Evolutionary conservation across 2,797 vertebrate species (phyloP).

Genomic region (Pangasius mekongensis): DNA sequence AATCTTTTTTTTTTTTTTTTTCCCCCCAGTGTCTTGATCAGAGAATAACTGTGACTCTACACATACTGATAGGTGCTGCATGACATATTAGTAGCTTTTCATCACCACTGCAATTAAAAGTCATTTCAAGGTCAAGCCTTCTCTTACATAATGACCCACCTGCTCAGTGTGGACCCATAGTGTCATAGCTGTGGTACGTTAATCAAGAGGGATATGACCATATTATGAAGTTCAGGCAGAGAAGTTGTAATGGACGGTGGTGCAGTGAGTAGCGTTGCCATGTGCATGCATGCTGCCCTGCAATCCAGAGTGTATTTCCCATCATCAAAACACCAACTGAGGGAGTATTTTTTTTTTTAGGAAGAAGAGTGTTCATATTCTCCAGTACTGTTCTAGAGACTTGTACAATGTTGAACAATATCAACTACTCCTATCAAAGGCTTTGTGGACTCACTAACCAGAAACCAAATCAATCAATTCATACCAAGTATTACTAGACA

Average conservation of each 20-base stretch:
- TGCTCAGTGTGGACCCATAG: background rate
- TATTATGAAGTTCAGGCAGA: background rate
- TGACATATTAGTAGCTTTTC: background rate
- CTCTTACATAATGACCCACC: constrained; percentile 7
- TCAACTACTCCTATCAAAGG: background rate
- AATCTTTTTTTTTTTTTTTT: background rate
- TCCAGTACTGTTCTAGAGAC: background rate
- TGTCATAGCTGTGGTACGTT: background rate
- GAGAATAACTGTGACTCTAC: background rate
- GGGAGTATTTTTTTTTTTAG: background rate
- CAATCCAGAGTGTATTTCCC: background rate
- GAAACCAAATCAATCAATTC: background rate
- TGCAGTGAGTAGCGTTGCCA: background rate
- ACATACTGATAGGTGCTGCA: background rate
- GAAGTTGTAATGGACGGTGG: background rate
- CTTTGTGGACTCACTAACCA: background rate
- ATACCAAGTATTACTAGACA: background rate
- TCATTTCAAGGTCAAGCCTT: constrained; percentile 1
- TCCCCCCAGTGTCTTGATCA: background rate
- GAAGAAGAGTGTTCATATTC: background rate
- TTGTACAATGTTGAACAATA: background rate
- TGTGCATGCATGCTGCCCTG: background rate
- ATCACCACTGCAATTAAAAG: constrained; percentile 9
- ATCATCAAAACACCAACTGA: background rate
- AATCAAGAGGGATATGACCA: constrained; percentile 1